Evolutionary conservation across 2,113 vertebrate species (phyloP).

Genomic region (Accipiter cooperii): DNA sequence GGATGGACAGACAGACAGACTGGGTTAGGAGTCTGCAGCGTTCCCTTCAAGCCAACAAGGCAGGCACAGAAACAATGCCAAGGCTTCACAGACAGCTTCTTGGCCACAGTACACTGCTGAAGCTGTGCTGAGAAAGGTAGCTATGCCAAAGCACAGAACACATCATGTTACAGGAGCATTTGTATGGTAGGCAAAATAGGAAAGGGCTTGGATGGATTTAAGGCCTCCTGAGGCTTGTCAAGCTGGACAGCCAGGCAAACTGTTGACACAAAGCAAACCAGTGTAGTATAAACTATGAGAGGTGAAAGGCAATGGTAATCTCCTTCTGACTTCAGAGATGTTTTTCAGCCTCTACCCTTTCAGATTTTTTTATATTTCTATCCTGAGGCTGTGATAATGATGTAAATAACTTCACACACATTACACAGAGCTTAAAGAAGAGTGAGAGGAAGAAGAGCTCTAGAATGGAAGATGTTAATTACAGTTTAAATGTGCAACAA

Average conservation of each 20-base stretch:
- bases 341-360: background rate
- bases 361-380: background rate
- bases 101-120: background rate
- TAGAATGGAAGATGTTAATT: background rate
- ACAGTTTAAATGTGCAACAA: background rate
- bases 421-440: no score
- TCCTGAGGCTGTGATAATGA: background rate
- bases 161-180: rapidly evolving
- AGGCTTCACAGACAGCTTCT: no score
- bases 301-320: background rate
- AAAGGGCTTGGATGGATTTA: background rate
- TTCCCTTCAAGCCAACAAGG: background rate
- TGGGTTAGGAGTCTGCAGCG: background rate
- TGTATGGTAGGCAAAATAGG: background rate
- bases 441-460: background rate
- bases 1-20: background rate
- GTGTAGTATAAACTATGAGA: no score
- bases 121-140: background rate
- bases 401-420: background rate
- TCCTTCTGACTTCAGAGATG: background rate
- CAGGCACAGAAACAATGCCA: background rate
- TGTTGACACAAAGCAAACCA: background rate
- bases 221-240: background rate
- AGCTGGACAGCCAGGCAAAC: background rate
- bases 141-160: background rate